Percentiles rank a stretch among this genome's conserved stretches.
phyloP scores from a whole-genome alignment of 2,797 vertebrate genomes.

The Mionectes olivaceus region DNA sequence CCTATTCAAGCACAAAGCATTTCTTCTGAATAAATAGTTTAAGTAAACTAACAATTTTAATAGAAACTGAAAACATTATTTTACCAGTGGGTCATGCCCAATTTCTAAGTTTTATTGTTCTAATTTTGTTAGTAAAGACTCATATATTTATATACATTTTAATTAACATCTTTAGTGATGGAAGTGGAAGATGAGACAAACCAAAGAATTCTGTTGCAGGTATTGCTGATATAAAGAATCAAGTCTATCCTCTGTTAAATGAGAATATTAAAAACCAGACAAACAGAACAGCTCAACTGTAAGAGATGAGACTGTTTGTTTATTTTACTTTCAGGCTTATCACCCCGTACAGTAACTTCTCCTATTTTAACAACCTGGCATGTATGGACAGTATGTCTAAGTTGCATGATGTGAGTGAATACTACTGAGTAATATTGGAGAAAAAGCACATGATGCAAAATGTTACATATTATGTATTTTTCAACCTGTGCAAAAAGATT shows the following conservation, averaged over 20 bases:
- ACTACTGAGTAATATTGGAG: rapidly evolving
- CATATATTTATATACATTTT: not conserved
- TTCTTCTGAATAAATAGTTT: not conserved
- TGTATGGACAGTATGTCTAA: not conserved
- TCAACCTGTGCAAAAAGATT: rapidly evolving
- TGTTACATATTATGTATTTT: not conserved
- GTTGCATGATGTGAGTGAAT: not conserved
- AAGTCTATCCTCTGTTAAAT: not conserved
- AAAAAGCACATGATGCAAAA: rapidly evolving
- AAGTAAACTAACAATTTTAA: not conserved
- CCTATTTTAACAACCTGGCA: not conserved
- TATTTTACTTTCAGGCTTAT: not conserved
- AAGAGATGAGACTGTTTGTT: not conserved
- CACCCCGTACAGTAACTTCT: not conserved
- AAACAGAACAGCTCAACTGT: not conserved
- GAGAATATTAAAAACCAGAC: not conserved
- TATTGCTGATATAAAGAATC: not conserved
- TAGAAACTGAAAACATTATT: not conserved
- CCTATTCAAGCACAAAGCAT: not conserved
- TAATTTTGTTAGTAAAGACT: not conserved
- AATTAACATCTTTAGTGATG: not conserved
- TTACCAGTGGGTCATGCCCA: not conserved
- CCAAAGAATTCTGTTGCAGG: not conserved
- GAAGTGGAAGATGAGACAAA: not conserved
- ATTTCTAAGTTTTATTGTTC: not conserved